Conservation (phyloP, 2,888 invertebrate species). For the Cantharis rustica region DNA sequence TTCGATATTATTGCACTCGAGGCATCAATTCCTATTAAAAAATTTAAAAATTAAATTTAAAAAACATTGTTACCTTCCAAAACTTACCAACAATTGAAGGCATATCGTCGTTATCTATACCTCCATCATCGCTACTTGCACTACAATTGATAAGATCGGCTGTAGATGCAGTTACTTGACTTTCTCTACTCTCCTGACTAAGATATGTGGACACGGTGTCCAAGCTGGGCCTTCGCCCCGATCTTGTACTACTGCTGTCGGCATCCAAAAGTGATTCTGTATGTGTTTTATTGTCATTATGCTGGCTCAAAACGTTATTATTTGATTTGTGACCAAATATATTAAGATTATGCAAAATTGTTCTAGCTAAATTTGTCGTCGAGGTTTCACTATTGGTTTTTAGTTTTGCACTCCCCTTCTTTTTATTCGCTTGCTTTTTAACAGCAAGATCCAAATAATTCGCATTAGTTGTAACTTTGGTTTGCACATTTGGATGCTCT, state of each 20-base stretch:
- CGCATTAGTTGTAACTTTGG: conserved; percentile 8
- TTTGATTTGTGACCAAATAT: conserved; percentile 65
- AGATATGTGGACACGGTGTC: conserved; percentile 89
- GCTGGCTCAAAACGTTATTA: conserved; percentile 49
- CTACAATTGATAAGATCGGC: conserved; percentile 52
- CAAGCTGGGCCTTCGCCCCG: conserved; percentile 79
- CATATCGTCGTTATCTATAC: conserved; percentile 29
- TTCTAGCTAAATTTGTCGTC: conserved; percentile 71
- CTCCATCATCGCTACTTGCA: conserved; percentile 48
- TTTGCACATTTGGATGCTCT: conserved; percentile 12
- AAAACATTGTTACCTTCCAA: neutral
- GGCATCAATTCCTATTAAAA: conserved; percentile 58
- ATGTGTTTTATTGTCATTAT: conserved; percentile 44
- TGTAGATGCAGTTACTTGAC: conserved; percentile 55
- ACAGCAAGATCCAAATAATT: conserved; percentile 32
- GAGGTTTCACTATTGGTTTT: conserved; percentile 56
- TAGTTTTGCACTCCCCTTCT: conserved; percentile 53
- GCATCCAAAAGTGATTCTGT: conserved; percentile 61
- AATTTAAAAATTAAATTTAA: neutral
- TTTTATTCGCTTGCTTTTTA: conserved; percentile 55
- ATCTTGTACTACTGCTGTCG: conserved; percentile 75
- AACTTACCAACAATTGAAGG: conserved; percentile 51
- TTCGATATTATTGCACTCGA: conserved; percentile 69
- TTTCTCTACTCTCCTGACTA: conserved; percentile 81
- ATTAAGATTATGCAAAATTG: conserved; percentile 80